phyloP scores from a whole-genome alignment of 2,888 invertebrate genomes.

The Ecdyonurus torrentis region DNA sequence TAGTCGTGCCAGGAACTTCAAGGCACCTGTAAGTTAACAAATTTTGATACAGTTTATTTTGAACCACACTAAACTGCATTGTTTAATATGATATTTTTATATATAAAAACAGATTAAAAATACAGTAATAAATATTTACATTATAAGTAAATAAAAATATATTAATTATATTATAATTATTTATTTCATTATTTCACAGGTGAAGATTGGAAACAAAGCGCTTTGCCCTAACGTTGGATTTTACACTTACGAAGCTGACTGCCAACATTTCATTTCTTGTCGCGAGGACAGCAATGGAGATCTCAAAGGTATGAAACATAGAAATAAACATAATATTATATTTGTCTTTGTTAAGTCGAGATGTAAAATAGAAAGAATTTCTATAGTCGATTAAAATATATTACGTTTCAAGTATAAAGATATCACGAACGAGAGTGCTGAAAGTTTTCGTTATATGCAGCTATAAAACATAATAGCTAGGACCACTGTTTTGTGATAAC shows the following conservation, averaged over 20 bases:
- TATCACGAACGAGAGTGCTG: too few species aligned
- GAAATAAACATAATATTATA: conserved; percentile 13
- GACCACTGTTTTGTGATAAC: too few species aligned
- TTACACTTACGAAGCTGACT: conserved; percentile 50
- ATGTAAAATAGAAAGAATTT: too few species aligned
- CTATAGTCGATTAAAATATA: too few species aligned
- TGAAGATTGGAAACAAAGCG: conserved; percentile 36
- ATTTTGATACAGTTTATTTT: background rate
- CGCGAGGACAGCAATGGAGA: background rate
- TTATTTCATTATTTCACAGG: conserved; percentile 31
- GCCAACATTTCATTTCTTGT: conserved; percentile 23
- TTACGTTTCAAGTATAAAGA: too few species aligned
- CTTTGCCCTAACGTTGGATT: conserved; percentile 52
- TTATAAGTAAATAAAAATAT: conserved; percentile 13
- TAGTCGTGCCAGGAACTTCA: conserved; percentile 29
- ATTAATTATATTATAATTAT: background rate
- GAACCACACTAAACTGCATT: too few species aligned
- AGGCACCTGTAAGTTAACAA: conserved; percentile 38
- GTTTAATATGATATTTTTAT: too few species aligned
- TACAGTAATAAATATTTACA: background rate
- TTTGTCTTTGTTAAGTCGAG: too few species aligned
- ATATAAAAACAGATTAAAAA: conserved; percentile 4
- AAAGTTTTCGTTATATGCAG: too few species aligned
- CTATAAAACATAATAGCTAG: too few species aligned
- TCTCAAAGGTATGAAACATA: conserved; percentile 3